Evolutionary conservation across 2,797 vertebrate genomes (phyloP).

Genomic region (Melanotaenia boesemani): DNA sequence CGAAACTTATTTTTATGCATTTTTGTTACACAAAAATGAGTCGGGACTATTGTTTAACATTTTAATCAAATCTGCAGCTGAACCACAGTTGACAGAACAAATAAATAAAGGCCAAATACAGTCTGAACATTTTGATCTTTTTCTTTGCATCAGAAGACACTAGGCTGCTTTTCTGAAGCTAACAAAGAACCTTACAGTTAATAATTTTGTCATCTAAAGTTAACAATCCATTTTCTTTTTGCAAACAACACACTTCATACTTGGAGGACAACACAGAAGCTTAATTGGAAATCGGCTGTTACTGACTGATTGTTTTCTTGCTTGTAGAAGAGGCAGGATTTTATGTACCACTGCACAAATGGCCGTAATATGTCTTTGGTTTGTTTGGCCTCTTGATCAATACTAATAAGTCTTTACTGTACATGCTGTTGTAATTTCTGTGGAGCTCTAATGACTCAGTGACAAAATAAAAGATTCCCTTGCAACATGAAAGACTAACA

Average conservation of each 20-base stretch:
- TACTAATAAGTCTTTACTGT: slow-evolving; percentile 39
- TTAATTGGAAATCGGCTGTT: not conserved
- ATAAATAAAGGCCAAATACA: no score
- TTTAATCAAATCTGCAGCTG: no score
- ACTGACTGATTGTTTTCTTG: slow-evolving; percentile 8
- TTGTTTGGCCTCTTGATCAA: slow-evolving; percentile 49
- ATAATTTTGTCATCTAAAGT: not conserved
- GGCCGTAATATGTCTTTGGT: slow-evolving; percentile 30
- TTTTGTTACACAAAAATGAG: no score
- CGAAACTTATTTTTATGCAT: no score
- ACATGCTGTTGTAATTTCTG: slow-evolving; percentile 16
- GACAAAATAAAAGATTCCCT: slow-evolving; percentile 22
- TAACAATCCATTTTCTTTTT: not conserved
- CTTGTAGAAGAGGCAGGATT: slow-evolving; percentile 17
- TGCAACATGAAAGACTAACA: slow-evolving; percentile 13
- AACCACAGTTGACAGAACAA: no score
- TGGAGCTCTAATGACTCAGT: not conserved
- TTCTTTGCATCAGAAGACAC: not conserved
- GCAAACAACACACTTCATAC: not conserved
- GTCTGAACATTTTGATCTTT: not conserved
- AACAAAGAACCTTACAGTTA: no score
- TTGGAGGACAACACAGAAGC: not conserved
- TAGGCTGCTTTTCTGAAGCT: no score
- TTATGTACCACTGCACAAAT: slow-evolving; percentile 24
- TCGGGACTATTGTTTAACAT: no score